Evolutionary conservation across 2,888 invertebrate species (phyloP), one percentile per base, ranked within the genome.

Genomic region (Melinaea menophilus): DNA sequence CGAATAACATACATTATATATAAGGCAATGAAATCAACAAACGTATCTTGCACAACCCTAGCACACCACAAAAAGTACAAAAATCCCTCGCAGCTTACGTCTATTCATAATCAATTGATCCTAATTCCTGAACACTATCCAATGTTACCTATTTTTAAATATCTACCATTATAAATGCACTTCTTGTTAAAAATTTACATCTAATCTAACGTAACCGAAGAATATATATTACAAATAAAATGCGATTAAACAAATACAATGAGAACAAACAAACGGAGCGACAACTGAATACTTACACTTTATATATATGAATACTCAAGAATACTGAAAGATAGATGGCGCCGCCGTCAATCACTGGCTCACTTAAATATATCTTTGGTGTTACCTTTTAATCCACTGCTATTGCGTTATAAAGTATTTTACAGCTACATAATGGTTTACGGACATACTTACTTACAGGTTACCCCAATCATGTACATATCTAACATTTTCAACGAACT

Each of bases 151-250:
- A 84, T 82, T 70, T 71, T 82, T 84, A 84, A 84, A 84, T 86
- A 85, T 85, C 82, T 86, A 86, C 85, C 75, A 82, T 86, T 89
- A 88, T 90, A 90, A 90, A 90, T 90, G 89, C 89, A 90, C 89
- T 90, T 89, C 83, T 85, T 86, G 80, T 85, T 87, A 83, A 78
- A 77, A 77, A 73, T 77, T 79, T 80, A 82, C 78, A 77, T 76
- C 81, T 84, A 85, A 71, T 71, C 78, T 84, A 82, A 76, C 73
- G 74, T 73, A 72, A 65, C 64, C 65, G 51, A 57, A 62, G 54
- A 47, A 60, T 59, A 58, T 55, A 58, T 46, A 61, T 57, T 57
- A 63, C 62, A 55, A 48, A 54, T 46, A 56, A 67, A 69, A 69
- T 59, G 61, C 61, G 58, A 57, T 56, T 59, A 67, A 59, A 58